phyloP scores from a whole-genome alignment of 2,888 invertebrate species.

The Ectropis crepuscularia region DNA sequence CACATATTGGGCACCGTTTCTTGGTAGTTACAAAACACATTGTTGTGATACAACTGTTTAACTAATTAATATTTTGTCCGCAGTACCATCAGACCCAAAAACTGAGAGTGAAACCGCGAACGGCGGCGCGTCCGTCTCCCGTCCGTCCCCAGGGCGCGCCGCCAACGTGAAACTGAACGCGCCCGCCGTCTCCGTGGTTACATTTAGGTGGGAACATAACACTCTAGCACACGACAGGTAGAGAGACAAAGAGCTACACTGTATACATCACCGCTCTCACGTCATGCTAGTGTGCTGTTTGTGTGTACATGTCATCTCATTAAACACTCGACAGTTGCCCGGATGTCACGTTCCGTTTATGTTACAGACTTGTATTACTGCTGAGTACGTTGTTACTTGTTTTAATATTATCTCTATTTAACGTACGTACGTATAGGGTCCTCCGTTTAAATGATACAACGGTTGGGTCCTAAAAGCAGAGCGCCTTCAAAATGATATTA shows the following conservation, averaged over 20 bases:
- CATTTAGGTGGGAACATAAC: slow-evolving; percentile 95
- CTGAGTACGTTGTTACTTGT: too few species aligned
- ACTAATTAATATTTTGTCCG: background rate
- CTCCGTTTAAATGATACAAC: too few species aligned
- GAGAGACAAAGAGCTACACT: slow-evolving; percentile 86
- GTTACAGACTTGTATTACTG: too few species aligned
- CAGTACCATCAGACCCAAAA: slow-evolving; percentile 49
- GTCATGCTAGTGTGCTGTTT: slow-evolving; percentile 42
- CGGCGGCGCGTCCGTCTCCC: slow-evolving; percentile 59
- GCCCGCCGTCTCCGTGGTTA: slow-evolving; percentile 94
- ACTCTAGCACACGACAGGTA: slow-evolving; percentile 86
- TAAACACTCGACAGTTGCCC: background rate
- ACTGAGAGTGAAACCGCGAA: slow-evolving; percentile 49
- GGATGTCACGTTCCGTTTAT: too few species aligned
- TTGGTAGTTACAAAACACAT: too few species aligned
- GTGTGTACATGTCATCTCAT: slow-evolving; percentile 22
- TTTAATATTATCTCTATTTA: too few species aligned
- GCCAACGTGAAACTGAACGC: slow-evolving; percentile 84
- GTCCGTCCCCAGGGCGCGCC: slow-evolving; percentile 71
- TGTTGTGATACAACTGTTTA: too few species aligned
- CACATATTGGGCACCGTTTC: too few species aligned
- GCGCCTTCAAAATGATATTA: too few species aligned
- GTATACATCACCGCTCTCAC: slow-evolving; percentile 51
- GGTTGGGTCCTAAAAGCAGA: too few species aligned
- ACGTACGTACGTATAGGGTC: too few species aligned